Percentiles rank a stretch among this genome's conserved stretches.
Conservation (phyloP, 2,888 invertebrate genomes). For the Ctenicera cuprea region DNA sequence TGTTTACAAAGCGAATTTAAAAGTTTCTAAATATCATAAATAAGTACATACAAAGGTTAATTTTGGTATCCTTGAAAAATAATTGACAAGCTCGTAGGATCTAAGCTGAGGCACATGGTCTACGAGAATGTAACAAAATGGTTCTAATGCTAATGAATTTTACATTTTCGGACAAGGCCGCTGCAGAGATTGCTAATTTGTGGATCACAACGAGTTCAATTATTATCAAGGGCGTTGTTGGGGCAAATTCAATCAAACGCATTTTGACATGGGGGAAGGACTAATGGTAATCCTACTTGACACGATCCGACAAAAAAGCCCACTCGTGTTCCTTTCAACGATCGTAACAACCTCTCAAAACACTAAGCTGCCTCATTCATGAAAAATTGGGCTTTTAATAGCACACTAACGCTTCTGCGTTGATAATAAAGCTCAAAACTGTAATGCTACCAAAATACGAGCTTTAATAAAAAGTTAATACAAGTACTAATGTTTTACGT, state of each 20-base stretch:
- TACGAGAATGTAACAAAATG: too few species aligned
- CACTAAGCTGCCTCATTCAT: constrained; percentile 16
- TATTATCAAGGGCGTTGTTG: constrained; percentile 2
- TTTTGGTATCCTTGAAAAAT: too few species aligned
- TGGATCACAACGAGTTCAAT: constrained; percentile 11
- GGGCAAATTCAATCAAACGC: constrained; percentile 7
- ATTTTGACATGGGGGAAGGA: neutral
- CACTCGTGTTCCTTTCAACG: constrained; percentile 14
- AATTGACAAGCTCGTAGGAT: too few species aligned
- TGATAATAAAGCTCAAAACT: constrained; percentile 4
- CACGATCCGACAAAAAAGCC: constrained; percentile 19
- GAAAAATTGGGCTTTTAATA: neutral
- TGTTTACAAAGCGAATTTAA: too few species aligned
- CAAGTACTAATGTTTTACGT: neutral
- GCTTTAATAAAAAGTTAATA: neutral
- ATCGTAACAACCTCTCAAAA: constrained; percentile 11
- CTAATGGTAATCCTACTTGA: constrained; percentile 23
- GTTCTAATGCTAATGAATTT: neutral
- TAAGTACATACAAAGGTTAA: too few species aligned
- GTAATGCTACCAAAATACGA: neutral
- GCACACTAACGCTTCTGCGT: neutral
- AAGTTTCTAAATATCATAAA: too few species aligned
- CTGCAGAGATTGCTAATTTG: constrained; percentile 8
- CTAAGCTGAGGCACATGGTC: too few species aligned
- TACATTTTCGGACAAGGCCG: neutral